phyloP scores from a whole-genome alignment of 1,140 invertebrate genomes.

The Zaprionus tsacasi region DNA sequence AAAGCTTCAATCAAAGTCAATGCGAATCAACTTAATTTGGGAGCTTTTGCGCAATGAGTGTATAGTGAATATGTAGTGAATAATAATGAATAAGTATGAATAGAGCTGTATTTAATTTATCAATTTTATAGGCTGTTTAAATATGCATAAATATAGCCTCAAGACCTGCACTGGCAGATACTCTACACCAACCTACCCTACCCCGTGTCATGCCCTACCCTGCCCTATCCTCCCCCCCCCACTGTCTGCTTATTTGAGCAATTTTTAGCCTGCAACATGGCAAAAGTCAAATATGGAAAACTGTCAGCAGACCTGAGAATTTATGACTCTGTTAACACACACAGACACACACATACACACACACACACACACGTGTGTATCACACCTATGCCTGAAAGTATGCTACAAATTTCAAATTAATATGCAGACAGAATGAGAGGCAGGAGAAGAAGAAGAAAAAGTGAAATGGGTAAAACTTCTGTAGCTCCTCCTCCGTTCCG shows the following conservation, averaged over 20 bases:
- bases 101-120: background rate
- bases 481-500: background rate
- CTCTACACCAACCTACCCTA: too few species aligned
- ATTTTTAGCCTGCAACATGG: slow-evolving; percentile 67
- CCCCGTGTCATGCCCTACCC: background rate
- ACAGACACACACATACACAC: slow-evolving; percentile 32
- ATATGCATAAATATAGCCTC: slow-evolving; percentile 23
- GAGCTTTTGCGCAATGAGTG: background rate
- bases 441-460: slow-evolving; percentile 20
- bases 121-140: background rate
- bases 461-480: slow-evolving; percentile 56
- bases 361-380: background rate
- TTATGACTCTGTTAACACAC: slow-evolving; percentile 70
- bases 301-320: slow-evolving; percentile 68
- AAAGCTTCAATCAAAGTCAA: slow-evolving; percentile 38
- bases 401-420: slow-evolving; percentile 76
- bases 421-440: slow-evolving; percentile 51
- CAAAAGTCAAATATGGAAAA: slow-evolving; percentile 76
- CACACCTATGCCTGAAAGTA: slow-evolving; percentile 44
- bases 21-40: slow-evolving; percentile 17
- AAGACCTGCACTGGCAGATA: background rate
- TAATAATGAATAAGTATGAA: background rate
- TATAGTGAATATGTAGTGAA: background rate
- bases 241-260: slow-evolving; percentile 32
- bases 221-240: background rate